These are phyloP conservation scores for Trichonephila inaurata DNA, from an alignment of 1,140 invertebrate species.

Conservation along the genomic window DNA sequence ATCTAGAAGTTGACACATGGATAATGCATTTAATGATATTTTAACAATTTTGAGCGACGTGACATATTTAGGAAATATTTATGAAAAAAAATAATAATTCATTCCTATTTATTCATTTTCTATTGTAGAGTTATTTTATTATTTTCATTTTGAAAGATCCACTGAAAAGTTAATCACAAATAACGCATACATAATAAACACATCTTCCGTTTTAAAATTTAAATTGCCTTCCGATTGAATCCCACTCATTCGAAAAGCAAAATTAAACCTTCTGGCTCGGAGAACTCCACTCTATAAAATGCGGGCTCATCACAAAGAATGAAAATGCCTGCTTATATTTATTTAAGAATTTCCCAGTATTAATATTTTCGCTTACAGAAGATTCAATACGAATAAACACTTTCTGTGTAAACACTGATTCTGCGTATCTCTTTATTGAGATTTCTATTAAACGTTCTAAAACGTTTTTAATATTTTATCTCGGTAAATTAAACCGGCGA, in stretches of 20 bases:
- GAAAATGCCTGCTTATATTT: neutral
- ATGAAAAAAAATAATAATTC: too few species aligned
- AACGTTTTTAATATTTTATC: constrained; percentile 41
- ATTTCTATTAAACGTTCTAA: constrained; percentile 13
- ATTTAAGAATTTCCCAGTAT: neutral
- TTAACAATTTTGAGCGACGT: too few species aligned
- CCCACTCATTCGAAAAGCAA: neutral
- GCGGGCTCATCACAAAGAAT: neutral
- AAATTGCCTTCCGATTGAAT: too few species aligned
- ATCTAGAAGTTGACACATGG: too few species aligned
- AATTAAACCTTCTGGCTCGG: neutral
- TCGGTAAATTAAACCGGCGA: constrained; percentile 54
- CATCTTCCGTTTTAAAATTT: too few species aligned
- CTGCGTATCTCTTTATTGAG: neutral
- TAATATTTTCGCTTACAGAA: constrained; percentile 2
- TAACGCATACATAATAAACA: too few species aligned
- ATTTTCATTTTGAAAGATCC: too few species aligned
- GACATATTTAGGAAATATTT: too few species aligned
- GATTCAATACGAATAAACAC: neutral
- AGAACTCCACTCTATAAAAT: neutral
- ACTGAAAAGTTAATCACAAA: too few species aligned
- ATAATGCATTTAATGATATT: too few species aligned
- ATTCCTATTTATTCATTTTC: too few species aligned
- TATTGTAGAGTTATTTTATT: too few species aligned
- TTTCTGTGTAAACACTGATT: neutral